phyloP scores from a whole-genome alignment of 2,888 invertebrate genomes.

The Dendrolimus houi region DNA sequence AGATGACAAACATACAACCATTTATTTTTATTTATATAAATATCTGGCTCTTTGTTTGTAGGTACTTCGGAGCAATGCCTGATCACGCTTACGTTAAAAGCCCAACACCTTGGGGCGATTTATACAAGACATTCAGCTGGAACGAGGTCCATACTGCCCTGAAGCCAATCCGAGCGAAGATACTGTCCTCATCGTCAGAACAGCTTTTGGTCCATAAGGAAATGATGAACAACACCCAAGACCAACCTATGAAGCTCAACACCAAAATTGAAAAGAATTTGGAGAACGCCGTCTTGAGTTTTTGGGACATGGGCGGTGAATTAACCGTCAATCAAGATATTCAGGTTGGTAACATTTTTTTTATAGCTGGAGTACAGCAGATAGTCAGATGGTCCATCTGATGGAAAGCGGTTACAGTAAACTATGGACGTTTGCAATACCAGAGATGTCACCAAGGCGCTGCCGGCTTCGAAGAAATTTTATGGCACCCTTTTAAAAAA shows the following conservation, averaged over 20 bases:
- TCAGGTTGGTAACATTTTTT: background rate
- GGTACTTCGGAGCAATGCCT: conserved; percentile 20
- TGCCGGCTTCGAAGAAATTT: too few species aligned
- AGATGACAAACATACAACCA: too few species aligned
- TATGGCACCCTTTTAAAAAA: too few species aligned
- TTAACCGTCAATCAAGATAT: conserved; percentile 11
- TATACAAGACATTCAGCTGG: conserved; percentile 27
- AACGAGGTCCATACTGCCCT: conserved; percentile 22
- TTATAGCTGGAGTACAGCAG: too few species aligned
- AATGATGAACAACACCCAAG: conserved; percentile 18
- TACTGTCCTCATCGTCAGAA: conserved; percentile 15
- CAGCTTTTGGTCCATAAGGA: conserved; percentile 15
- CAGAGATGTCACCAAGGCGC: too few species aligned
- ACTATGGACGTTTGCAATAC: too few species aligned
- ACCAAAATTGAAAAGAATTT: conserved; percentile 20
- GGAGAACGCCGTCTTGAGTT: conserved; percentile 18
- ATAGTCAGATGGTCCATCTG: too few species aligned
- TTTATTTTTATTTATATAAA: too few species aligned
- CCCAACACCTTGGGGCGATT: conserved; percentile 34
- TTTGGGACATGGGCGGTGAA: conserved; percentile 19
- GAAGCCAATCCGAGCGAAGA: conserved; percentile 12
- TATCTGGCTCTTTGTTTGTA: background rate
- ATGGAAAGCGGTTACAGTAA: too few species aligned
- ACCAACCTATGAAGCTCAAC: conserved; percentile 14
- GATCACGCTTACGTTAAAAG: conserved; percentile 23